Evolutionary conservation across 35 echinoderm and acorn worm species (phyloP), one percentile per base, ranked within the genome.

Genomic region (Nesometra sesokonis): DNA sequence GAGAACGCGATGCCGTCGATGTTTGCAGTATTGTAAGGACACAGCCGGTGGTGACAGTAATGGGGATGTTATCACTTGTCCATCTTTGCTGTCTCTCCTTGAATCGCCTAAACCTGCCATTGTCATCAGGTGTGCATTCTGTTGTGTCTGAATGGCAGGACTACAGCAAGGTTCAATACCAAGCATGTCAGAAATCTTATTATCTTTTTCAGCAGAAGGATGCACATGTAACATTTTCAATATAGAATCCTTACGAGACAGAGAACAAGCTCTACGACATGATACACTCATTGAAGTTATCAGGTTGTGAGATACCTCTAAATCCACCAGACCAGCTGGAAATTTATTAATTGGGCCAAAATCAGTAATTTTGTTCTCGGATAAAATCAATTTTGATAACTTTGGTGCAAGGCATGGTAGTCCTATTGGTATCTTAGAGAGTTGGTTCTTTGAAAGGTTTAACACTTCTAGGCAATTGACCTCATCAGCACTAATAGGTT

Each of bases 381-480:
- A 93, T n/a, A 99, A 79, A 13, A 92, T 87, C 27, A 99, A 88
- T 52, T 99, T 99, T 47, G 84, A 86, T 0, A 99, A 88, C 77
- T 89, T 91, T 13, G 96, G 96, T 29, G 96, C 88, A 19, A 99
- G 89, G 35, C 96, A 99, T 29, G 96, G 92, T 36, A 99, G 33
- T 27, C 92, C 96, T 3, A 85, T 81, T 4, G 93, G 96, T 21
- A 94, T 83, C 27, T 46, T 78, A 7, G 33, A 32, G 29, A 94
- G 90, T 17, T 39, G 77, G 78, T 99, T 99, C 47, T 99, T 87
- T 11, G 96, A 99, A 34, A 99, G 37, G 47, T 99, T 93, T 29
- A 99, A 79, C 32, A 89, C 84, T 86, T 92, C 90, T 8, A 99
- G 40, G 3, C 81, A 84, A 19, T 82, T 87, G 11, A 93, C 80